Evolutionary conservation across 2,113 vertebrate species (phyloP).

Genomic region (Platichthys flesus): DNA sequence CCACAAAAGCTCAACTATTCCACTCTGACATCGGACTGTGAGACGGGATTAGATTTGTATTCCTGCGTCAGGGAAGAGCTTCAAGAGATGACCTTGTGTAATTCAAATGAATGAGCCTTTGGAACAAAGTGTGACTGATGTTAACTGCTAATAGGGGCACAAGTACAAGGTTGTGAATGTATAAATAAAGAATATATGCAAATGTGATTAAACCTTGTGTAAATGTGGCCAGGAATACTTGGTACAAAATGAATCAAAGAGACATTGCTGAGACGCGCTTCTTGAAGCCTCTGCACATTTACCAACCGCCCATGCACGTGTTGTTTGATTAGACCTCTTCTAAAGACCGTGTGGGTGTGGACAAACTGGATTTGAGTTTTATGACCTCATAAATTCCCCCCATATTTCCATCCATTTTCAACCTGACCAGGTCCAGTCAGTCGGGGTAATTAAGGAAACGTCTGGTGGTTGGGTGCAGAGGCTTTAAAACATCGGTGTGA

Average conservation of each 20-base stretch:
- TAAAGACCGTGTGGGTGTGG: neutral
- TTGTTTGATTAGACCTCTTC: neutral
- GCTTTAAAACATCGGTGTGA: neutral
- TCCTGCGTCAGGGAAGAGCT: neutral
- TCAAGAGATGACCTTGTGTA: conserved; percentile 17
- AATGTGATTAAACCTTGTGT: no score
- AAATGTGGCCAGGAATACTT: no score
- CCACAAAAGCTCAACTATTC: neutral
- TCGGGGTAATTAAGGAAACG: neutral
- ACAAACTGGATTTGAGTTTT: neutral
- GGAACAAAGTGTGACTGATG: conserved; percentile 30
- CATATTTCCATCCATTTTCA: neutral
- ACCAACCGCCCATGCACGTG: neutral
- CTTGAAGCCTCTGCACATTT: neutral
- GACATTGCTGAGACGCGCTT: neutral
- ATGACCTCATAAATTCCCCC: neutral
- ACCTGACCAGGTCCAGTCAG: neutral
- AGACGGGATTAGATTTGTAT: neutral
- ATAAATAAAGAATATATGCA: conserved; percentile 4
- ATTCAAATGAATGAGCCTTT: conserved; percentile 6
- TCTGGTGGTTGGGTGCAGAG: neutral
- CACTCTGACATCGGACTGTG: conserved; percentile 4
- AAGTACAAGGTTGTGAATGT: conserved; percentile 6
- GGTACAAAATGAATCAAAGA: no score
- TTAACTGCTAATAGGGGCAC: conserved; percentile 17